Percentiles rank a stretch among this genome's conserved stretches.
Evolutionary conservation across 35 echinoderm and acorn worm genomes (phyloP).

Genomic region (Stichopus chloronotus): DNA sequence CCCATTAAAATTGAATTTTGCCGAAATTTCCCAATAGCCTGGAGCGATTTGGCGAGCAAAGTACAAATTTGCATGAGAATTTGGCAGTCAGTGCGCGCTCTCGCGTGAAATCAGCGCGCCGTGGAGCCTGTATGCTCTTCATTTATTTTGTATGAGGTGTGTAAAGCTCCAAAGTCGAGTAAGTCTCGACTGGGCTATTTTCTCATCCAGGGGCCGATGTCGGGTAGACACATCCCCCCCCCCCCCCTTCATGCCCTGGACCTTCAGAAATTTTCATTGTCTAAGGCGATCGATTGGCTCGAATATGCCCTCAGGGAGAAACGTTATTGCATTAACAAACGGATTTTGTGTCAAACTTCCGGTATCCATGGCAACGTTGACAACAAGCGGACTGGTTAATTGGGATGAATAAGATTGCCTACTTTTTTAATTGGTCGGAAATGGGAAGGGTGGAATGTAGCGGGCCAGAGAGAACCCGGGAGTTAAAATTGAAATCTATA

Average conservation of each 20-base stretch:
- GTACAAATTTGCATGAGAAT: slow-evolving; percentile 13
- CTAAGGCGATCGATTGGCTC: not conserved
- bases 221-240: not conserved
- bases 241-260: not conserved
- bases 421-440: not conserved
- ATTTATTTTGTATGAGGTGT: not conserved
- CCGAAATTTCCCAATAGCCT: not conserved
- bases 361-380: not conserved
- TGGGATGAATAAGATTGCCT: not conserved
- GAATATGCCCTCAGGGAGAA: not conserved
- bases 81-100: not conserved
- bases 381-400: not conserved
- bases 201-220: not conserved
- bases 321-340: slow-evolving; percentile 21
- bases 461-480: not conserved
- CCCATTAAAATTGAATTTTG: slow-evolving; percentile 25
- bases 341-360: slow-evolving; percentile 13
- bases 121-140: not conserved
- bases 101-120: slow-evolving; percentile 13
- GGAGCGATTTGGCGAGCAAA: not conserved
- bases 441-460: not conserved
- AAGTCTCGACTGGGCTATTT: not conserved
- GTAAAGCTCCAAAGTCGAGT: not conserved
- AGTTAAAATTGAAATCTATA: no score
- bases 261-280: not conserved